A percentile compares a stretch with the other conserved stretches of the same genome.
Conservation (phyloP, 2,797 vertebrate genomes). For the Sternotherus odoratus region DNA sequence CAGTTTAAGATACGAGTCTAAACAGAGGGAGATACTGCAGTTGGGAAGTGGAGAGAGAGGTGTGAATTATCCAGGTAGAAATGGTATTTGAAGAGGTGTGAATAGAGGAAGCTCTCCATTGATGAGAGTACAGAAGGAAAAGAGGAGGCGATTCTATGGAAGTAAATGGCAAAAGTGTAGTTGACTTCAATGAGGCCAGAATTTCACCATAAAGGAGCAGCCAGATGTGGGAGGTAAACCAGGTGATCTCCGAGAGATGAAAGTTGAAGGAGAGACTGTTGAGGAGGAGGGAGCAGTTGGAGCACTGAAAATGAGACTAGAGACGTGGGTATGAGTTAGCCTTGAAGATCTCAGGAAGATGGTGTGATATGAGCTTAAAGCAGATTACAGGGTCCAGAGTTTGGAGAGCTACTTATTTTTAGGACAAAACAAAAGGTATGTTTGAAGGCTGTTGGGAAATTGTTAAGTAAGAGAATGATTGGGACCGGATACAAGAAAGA, state of each 20-base stretch:
- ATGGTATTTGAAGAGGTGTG: not conserved
- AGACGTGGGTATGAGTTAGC: not conserved
- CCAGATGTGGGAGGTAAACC: no score
- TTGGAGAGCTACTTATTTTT: constrained; percentile 4
- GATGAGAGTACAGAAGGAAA: not conserved
- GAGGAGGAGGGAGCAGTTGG: not conserved
- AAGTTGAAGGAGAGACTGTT: not conserved
- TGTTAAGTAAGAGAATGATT: not conserved
- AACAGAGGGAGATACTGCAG: not conserved
- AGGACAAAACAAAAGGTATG: constrained; percentile 1
- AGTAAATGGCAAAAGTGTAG: no score
- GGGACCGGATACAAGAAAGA: constrained; percentile 9
- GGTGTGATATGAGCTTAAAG: not conserved
- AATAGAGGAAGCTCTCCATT: not conserved
- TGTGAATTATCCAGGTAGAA: not conserved
- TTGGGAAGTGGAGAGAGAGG: not conserved
- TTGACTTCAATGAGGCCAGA: no score
- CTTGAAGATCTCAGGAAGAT: accelerated
- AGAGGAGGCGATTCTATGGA: not conserved
- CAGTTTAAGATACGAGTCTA: not conserved
- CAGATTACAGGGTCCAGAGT: not conserved
- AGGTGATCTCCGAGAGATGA: no score
- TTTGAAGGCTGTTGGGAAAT: constrained; percentile 7
- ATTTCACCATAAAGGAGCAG: no score
- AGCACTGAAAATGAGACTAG: not conserved